Evolutionary conservation across 2,113 vertebrate genomes (phyloP), one percentile per base, ranked within the genome.

Genomic region (Rhombomys opimus): DNA sequence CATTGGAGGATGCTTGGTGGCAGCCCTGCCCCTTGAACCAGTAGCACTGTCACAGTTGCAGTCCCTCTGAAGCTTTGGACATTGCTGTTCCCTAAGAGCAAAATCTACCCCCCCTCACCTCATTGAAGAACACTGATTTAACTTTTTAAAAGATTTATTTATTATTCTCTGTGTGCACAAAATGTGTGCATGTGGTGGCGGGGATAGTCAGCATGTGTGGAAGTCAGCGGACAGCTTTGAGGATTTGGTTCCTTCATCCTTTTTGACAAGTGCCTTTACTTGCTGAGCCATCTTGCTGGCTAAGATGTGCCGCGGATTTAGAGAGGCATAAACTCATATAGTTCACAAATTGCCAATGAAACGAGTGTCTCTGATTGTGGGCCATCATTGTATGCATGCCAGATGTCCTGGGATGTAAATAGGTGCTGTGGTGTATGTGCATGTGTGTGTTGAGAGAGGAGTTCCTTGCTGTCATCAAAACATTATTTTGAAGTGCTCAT

Each of bases 81-180:
- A 38, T 89, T 65, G 46, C 50, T 76, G 76, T 95, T 9, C 15
- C 17, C 23, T 57, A 18, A 73, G 25, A 52, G 68, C 68, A 95
- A 68, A 93, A 76, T 84, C 20, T 30, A 10, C 9, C 54, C 32
- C 41, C 14, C 27, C 8, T 50, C 41, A 50, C 77, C 41, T 59
- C 50, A 63, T 85, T 91, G 54, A 76, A 96, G 95, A 86, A 54
- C 57, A 68, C 4, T 65, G 25, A 35, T 81, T 76, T 96, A 50
- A 41, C 63, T 84, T 85, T 82, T 67, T 7, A 67, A 86, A 32
- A 65, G 25, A 32, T 61, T 61, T n/a, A n/a, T 38, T 80, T 57
- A 23, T n/a, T 81, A 61, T 11, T 54, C 50, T 80, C 22, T 63
- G 6, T 46, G 80, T 82, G 80, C 17, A n/a, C 77, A 57, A 20